Evolutionary conservation across 23 tunicate species (phyloP).

Genomic region (Halocynthia aurantium): DNA sequence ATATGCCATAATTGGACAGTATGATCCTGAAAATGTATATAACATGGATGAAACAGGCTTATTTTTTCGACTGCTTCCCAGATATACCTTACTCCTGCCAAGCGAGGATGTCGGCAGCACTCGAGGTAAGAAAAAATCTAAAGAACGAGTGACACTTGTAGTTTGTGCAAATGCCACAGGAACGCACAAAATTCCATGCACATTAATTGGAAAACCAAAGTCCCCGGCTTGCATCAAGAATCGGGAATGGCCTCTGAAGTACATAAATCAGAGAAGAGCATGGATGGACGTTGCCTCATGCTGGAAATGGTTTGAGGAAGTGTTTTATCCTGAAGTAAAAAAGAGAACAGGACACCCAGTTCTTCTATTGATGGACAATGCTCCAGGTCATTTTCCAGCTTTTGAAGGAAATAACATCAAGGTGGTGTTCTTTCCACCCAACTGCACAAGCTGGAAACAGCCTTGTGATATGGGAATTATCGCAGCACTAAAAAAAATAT

Average conservation of each 20-base stretch:
- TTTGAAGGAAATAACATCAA: conserved; percentile 29
- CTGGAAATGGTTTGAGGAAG: conserved; percentile 37
- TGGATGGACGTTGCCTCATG: conserved; percentile 45
- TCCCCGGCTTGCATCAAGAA: conserved; percentile 33
- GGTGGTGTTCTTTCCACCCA: conserved; percentile 42
- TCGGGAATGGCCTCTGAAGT: conserved; percentile 32
- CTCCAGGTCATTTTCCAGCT: conserved; percentile 41
- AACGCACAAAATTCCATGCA: conserved; percentile 36
- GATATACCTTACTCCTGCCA: no score
- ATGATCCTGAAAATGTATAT: conserved; percentile 60
- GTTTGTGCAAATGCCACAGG: conserved; percentile 51
- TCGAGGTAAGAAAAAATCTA: conserved; percentile 4
- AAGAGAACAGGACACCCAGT: conserved; percentile 41
- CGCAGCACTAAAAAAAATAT: conserved; percentile 38
- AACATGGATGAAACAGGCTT: conserved; percentile 63
- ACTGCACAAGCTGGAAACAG: conserved; percentile 41
- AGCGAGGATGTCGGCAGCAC: conserved; percentile 22
- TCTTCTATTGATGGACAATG: conserved; percentile 27
- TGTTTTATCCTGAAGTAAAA: conserved; percentile 28
- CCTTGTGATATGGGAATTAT: conserved; percentile 46
- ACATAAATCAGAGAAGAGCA: conserved; percentile 35
- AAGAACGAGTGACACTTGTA: no score
- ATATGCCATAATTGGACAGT: conserved; percentile 32
- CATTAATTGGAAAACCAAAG: conserved; percentile 40
- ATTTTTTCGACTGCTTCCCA: conserved; percentile 42